phyloP scores from a whole-genome alignment of 2,888 invertebrate genomes.

The Ernsta delagoae region DNA sequence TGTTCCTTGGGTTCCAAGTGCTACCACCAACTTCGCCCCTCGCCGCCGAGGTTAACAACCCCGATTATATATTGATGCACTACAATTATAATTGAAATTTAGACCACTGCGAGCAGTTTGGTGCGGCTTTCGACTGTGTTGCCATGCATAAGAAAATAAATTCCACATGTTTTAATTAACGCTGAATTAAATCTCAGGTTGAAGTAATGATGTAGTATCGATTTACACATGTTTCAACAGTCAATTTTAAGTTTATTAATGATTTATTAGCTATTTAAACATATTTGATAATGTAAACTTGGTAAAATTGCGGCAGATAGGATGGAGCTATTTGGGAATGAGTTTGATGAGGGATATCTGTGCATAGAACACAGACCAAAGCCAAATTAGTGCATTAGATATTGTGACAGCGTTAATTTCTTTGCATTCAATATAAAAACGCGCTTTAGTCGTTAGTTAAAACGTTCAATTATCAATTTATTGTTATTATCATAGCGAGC shows the following conservation, averaged over 20 bases:
- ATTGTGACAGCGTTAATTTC: constrained; percentile 29
- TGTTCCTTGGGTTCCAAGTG: constrained; percentile 97
- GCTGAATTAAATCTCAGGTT: no score
- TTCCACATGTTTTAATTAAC: no score
- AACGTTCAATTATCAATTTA: constrained; percentile 5
- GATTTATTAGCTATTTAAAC: no score
- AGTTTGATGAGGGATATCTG: no score
- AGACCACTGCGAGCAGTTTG: background rate
- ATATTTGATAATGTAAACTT: no score
- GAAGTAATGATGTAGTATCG: no score
- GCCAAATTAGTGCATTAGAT: background rate
- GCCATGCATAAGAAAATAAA: background rate
- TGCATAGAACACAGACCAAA: constrained; percentile 9
- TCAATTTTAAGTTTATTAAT: no score
- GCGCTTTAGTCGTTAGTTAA: constrained; percentile 15
- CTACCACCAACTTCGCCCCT: constrained; percentile 91
- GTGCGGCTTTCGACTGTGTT: background rate
- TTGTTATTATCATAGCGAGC: background rate
- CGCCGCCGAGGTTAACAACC: constrained; percentile 82
- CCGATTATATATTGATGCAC: constrained; percentile 83
- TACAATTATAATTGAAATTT: constrained; percentile 57
- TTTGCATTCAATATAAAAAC: constrained; percentile 11
- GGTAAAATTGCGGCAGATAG: no score
- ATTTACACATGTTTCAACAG: no score
- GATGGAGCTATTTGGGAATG: no score